Conservation (phyloP, 1,140 invertebrate genomes). For the Archivesica marissinica region DNA sequence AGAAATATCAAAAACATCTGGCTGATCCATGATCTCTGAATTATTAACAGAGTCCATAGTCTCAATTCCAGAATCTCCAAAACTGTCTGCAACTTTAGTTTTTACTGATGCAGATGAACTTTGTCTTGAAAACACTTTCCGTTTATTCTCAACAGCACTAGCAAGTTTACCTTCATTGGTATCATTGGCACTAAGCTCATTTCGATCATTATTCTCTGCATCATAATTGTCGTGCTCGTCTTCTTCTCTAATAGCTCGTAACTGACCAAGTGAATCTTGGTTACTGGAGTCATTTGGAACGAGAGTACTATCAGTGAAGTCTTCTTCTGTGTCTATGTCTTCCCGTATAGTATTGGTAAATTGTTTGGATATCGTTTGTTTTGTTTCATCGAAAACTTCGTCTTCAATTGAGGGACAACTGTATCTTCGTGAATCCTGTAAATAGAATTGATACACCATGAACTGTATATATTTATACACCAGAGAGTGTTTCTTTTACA, state of each 20-base stretch:
- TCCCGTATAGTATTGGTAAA: not conserved
- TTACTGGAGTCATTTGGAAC: not conserved
- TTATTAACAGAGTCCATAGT: conserved; percentile 48
- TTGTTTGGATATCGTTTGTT: not conserved
- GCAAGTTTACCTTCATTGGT: not conserved
- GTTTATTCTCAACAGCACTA: conserved; percentile 38
- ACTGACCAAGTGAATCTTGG: not conserved
- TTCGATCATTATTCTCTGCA: not conserved
- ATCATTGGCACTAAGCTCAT: not conserved
- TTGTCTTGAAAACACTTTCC: conserved; percentile 50
- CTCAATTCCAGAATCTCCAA: conserved; percentile 53
- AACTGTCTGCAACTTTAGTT: conserved; percentile 51
- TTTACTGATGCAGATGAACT: conserved; percentile 54
- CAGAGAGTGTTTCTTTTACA: too few relatives aligned
- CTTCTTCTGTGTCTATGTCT: not conserved
- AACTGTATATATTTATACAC: too few relatives aligned
- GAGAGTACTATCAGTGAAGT: not conserved
- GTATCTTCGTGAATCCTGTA: not conserved
- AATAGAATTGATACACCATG: not conserved
- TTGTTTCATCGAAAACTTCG: conserved; percentile 1
- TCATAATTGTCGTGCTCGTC: conserved; percentile 55
- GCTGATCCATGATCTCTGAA: conserved; percentile 50
- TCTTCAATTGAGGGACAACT: conserved; percentile 8
- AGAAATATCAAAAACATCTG: conserved; percentile 52
- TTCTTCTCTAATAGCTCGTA: conserved; percentile 46